Evolutionary conservation across 2,888 invertebrate genomes (phyloP), one percentile per base, ranked within the genome.

Genomic region (Blastobasis adustella): DNA sequence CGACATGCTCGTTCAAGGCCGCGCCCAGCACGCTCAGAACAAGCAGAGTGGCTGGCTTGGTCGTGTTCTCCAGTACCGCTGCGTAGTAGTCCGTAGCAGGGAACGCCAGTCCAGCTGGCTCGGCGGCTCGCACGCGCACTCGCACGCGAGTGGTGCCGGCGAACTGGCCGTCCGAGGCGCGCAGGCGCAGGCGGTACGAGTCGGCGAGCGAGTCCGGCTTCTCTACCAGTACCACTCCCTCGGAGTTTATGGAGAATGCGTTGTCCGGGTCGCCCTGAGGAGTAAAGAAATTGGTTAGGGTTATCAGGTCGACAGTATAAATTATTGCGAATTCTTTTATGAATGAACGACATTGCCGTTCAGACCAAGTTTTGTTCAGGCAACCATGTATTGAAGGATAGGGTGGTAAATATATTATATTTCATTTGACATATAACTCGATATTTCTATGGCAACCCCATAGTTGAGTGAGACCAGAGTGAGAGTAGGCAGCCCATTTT

Each of bases 11-110:
- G 77, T 96, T 95, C 55, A 98, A 89, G 51, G 92, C 92, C 58
- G 93, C 94, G 6, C 98, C 98, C 38, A 96, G 89, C n/a, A 97
- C 96, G 78, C 94, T 95, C 0, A 98, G 93, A 6, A 97, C 94
- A 51, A 93, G 92, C 5, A 98, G 92, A 0, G 94, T 95, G 23
- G 92, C 89, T 37, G 94, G 91, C 80, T 94, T 94, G 0, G 96
- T 95, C 5, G 94, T 92, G 77, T 98, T 98, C 78, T 98, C 98
- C 42, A 92, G 81, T 2, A 96, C 93, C 2, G 93, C 92, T 47
- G 95, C 96, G 71, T 93, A 93, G 79, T 96, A 96, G 42, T 93
- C 90, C 6, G 91, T 76, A 69, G 94, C 94, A 69, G 95, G 94
- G 86, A 98, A 98, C 37, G 92, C 90, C 51, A 98, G 90, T 0